Percentiles rank a stretch among this genome's conserved stretches.
Evolutionary conservation across 2,888 invertebrate genomes (phyloP).

Genomic region (Balanococcus diminutus): DNA sequence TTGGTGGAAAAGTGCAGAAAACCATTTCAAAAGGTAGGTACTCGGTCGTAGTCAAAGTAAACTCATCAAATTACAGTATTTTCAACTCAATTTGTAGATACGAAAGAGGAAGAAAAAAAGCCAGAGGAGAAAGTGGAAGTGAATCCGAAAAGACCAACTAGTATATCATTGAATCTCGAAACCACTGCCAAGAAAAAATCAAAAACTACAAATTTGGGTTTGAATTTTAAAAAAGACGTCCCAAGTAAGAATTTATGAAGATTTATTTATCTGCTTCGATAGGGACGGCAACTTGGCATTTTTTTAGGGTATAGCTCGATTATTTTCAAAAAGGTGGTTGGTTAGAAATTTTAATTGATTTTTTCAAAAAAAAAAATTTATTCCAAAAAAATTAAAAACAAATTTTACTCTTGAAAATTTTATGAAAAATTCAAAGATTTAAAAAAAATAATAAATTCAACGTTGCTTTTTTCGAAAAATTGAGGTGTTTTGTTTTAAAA

Average conservation of each 20-base stretch:
- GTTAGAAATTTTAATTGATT: no score
- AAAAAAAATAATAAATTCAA: no score
- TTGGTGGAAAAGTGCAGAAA: slow-evolving; percentile 58
- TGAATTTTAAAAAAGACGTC: neutral
- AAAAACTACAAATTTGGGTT: neutral
- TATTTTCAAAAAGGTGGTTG: no score
- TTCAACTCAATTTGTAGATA: neutral
- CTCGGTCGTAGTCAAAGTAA: neutral
- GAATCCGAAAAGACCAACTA: slow-evolving; percentile 41
- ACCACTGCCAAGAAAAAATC: neutral
- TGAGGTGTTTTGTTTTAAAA: no score
- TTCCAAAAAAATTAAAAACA: no score
- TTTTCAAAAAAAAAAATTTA: no score
- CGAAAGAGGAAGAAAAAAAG: neutral
- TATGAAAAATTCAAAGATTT: no score
- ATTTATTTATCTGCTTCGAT: neutral
- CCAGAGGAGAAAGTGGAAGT: neutral
- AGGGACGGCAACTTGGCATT: no score
- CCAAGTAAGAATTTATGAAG: neutral
- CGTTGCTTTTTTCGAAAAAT: no score
- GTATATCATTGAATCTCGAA: slow-evolving; percentile 18
- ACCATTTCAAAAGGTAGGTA: neutral
- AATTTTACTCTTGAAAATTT: no score
- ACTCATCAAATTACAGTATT: neutral
- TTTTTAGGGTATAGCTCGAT: no score